Evolutionary conservation across 2,888 invertebrate genomes (phyloP).

Genomic region (Pemphredon lugubris): DNA sequence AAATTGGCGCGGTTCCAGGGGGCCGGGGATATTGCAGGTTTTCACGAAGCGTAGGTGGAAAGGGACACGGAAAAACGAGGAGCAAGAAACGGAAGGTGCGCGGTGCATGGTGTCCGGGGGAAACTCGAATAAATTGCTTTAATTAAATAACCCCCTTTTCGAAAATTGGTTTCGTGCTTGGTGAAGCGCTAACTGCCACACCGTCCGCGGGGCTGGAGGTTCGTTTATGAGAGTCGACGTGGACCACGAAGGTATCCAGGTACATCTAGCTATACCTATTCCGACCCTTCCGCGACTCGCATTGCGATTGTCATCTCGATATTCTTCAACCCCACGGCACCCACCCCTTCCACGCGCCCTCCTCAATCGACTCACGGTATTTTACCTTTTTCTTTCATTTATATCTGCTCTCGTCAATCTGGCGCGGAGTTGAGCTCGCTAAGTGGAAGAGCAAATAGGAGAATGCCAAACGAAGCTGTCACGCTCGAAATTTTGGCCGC

Average conservation of each 20-base stretch:
- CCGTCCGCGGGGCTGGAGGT: conserved; percentile 39
- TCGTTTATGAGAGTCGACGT: conserved; percentile 37
- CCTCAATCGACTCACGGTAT: too few species aligned
- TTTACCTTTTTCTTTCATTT: too few species aligned
- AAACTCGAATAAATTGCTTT: conserved; percentile 71
- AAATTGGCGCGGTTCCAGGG: conserved; percentile 65
- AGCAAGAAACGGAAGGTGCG: conserved; percentile 40
- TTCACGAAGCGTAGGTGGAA: conserved; percentile 23
- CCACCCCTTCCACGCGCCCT: too few species aligned
- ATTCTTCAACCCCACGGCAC: too few species aligned
- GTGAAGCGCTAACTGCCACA: conserved; percentile 70
- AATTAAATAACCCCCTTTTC: conserved; percentile 72
- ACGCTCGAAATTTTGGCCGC: conserved; percentile 14
- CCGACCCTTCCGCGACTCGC: too few species aligned
- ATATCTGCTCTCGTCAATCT: neutral
- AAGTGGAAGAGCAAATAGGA: conserved; percentile 32
- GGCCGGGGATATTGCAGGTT: conserved; percentile 59
- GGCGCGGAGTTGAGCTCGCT: neutral
- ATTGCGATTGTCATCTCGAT: too few species aligned
- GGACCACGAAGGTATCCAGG: neutral
- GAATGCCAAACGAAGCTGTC: conserved; percentile 23
- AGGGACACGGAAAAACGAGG: conserved; percentile 36
- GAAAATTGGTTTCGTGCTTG: conserved; percentile 75
- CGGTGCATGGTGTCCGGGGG: conserved; percentile 23
- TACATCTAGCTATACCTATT: neutral